Evolutionary conservation across 92 coral and sea anemone genomes (phyloP), one percentile per base, ranked within the genome.

Genomic region (Siderastrea radians): DNA sequence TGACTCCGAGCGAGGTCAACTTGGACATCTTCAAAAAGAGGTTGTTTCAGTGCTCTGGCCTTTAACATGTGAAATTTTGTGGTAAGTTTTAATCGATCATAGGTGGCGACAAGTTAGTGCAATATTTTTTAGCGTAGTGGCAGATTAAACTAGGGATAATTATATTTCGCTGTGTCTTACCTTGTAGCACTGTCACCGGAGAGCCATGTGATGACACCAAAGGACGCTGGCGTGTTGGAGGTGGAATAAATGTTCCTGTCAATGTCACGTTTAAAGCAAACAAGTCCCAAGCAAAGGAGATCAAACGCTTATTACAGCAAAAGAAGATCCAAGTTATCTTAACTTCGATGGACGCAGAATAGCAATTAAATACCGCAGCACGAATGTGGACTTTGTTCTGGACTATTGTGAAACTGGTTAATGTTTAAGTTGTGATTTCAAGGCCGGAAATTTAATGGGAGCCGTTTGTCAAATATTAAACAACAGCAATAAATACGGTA

Each of bases 41-140:
- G 82, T 61, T 45, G 82, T 78, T 61, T 78, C 82, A 78, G 82
- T 44, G 38, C 71, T 78, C 82, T 78, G 82, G 57, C 82, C 82
- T 19, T 78, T 78, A 78, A 78, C 71, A 78, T 11, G 69, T 17
- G 50, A 77, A 77, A 38, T 75, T 75, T 75, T 45, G 81, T 76
- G 66, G 50, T 58, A 38, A 76, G 81, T 76, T 60, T 78, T 78
- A 19, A 74, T 51, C 49, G 0, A 74, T 74, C 79, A n/a, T 74
- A 74, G 51, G 3, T 55, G 62, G 75, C 75, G 45, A 70, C 75
- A 70, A 47, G 75, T 62, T 78, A 78, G 71, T 78, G 7, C 2
- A 71, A 61, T 78, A 10, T 43, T 75, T 57, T 75, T 26, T 0
- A 57, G 49, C 63, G 43, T 79, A 79, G 63, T 17, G 65, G 62